Evolutionary conservation across 2,888 invertebrate genomes (phyloP).

Genomic region (Conus canariensis): DNA sequence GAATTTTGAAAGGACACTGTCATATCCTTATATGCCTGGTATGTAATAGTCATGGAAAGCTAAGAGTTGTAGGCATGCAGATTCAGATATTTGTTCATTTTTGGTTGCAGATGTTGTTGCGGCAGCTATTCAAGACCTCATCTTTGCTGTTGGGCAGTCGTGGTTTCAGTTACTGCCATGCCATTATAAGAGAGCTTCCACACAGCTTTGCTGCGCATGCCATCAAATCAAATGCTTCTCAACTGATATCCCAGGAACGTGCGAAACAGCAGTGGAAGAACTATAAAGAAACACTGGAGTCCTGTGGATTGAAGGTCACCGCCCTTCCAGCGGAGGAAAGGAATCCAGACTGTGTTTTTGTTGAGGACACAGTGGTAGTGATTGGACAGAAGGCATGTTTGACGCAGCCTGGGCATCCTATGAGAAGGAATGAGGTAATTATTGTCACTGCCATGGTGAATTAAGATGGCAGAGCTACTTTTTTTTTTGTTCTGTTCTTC

Average conservation of each 20-base stretch:
- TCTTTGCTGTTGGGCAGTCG: neutral
- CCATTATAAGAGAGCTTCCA: conserved; percentile 88
- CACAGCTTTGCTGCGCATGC: conserved; percentile 81
- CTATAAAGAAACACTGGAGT: conserved; percentile 86
- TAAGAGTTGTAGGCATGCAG: too few species aligned
- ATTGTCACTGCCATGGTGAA: neutral
- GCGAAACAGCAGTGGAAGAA: conserved; percentile 92
- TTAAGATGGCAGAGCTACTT: too few species aligned
- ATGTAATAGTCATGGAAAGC: too few species aligned
- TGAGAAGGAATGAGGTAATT: conserved; percentile 84
- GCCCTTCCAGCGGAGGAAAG: conserved; percentile 92
- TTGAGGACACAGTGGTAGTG: conserved; percentile 93
- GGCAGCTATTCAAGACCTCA: neutral
- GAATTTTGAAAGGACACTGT: too few species aligned
- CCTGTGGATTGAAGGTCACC: conserved; percentile 88
- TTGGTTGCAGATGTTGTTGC: neutral
- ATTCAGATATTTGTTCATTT: neutral
- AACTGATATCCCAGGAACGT: conserved; percentile 85
- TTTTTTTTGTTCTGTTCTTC: neutral
- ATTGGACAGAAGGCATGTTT: conserved; percentile 95
- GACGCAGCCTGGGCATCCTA: conserved; percentile 82
- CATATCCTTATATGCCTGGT: too few species aligned
- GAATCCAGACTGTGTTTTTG: conserved; percentile 89
- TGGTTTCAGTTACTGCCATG: conserved; percentile 80
- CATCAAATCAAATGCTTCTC: conserved; percentile 49